phyloP scores from a whole-genome alignment of 2,888 invertebrate species.

The Andricus curvator region DNA sequence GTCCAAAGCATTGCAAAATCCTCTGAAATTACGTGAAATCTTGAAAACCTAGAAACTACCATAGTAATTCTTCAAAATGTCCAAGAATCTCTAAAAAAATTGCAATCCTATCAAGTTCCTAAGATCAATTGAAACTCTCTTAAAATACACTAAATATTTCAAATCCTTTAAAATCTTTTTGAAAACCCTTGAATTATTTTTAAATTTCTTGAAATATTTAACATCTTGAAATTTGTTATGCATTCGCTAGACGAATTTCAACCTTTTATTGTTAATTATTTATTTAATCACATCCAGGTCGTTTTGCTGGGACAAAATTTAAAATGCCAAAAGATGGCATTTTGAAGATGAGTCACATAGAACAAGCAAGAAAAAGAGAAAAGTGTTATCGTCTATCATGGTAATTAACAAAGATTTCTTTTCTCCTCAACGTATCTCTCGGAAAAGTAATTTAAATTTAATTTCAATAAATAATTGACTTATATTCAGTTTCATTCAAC shows the following conservation, averaged over 20 bases:
- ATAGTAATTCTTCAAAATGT: too few relatives aligned
- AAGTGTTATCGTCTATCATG: slow-evolving; percentile 89
- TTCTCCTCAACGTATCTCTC: slow-evolving; percentile 35
- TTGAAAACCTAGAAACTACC: too few relatives aligned
- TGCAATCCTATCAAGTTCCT: too few relatives aligned
- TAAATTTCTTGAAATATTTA: too few relatives aligned
- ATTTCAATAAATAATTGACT: slow-evolving; percentile 1
- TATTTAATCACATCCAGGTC: slow-evolving; percentile 21
- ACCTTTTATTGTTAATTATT: not conserved
- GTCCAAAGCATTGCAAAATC: too few relatives aligned
- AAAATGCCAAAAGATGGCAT: slow-evolving; percentile 67
- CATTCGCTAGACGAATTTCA: not conserved
- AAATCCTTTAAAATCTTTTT: too few relatives aligned
- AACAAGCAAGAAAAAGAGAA: slow-evolving; percentile 90
- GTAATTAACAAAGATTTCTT: slow-evolving; percentile 77
- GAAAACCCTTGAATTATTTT: too few relatives aligned
- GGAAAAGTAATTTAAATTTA: slow-evolving; percentile 20
- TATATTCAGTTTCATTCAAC: slow-evolving; percentile 83
- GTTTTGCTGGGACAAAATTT: slow-evolving; percentile 57
- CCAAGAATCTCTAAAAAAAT: too few relatives aligned
- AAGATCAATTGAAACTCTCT: too few relatives aligned
- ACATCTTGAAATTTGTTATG: too few relatives aligned
- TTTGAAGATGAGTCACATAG: slow-evolving; percentile 89
- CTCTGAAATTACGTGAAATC: too few relatives aligned
- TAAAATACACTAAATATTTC: too few relatives aligned